Conservation (phyloP, 2,888 invertebrate genomes). For the Apeira syringaria region DNA sequence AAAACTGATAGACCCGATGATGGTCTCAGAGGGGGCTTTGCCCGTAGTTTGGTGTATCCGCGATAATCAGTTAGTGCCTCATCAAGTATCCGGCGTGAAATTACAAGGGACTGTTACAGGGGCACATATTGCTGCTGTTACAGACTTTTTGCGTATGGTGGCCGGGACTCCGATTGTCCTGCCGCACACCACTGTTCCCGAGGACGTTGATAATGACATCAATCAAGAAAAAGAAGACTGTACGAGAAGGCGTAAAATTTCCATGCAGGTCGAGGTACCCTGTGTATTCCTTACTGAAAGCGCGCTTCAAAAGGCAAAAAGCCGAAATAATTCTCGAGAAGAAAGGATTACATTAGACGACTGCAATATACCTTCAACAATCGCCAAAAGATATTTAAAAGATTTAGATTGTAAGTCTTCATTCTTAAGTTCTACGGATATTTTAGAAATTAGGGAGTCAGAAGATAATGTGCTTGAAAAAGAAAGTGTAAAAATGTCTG, state of each 20-base stretch:
- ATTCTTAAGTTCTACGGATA: constrained; percentile 56
- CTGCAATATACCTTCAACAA: constrained; percentile 52
- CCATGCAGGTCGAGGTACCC: constrained; percentile 81
- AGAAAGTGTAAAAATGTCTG: constrained; percentile 51
- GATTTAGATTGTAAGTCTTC: constrained; percentile 61
- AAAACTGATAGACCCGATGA: constrained; percentile 61
- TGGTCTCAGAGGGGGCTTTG: constrained; percentile 85
- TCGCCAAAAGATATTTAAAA: constrained; percentile 51
- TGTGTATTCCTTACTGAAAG: constrained; percentile 80
- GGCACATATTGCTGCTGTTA: constrained; percentile 86
- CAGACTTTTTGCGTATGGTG: constrained; percentile 86
- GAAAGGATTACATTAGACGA: constrained; percentile 70
- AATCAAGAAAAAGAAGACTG: constrained; percentile 72
- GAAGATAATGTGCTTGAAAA: constrained; percentile 47
- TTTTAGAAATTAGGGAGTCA: constrained; percentile 53
- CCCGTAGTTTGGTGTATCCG: constrained; percentile 88
- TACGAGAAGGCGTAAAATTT: constrained; percentile 73
- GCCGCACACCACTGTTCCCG: constrained; percentile 69
- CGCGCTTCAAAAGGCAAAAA: constrained; percentile 73
- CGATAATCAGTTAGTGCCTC: constrained; percentile 87
- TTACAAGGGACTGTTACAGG: constrained; percentile 86
- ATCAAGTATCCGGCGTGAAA: constrained; percentile 86
- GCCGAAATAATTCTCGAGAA: constrained; percentile 72
- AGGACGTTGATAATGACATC: constrained; percentile 70
- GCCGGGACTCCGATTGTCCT: constrained; percentile 86